phyloP scores from a whole-genome alignment of 2,888 invertebrate species.

The Oscheius sp. region DNA sequence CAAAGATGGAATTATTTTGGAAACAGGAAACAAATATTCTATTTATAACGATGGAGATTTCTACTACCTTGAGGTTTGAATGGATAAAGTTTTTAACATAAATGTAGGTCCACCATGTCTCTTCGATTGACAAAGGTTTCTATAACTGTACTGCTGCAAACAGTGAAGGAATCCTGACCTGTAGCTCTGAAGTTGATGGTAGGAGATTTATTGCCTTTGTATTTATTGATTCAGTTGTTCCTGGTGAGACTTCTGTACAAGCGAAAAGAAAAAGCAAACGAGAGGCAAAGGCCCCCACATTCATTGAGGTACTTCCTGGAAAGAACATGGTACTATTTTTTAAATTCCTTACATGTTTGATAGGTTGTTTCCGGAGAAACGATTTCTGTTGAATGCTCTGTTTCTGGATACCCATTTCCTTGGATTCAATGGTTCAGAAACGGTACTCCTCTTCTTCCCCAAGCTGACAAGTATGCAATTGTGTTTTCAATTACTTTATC shows the following conservation, averaged over 20 bases:
- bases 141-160: slow-evolving; percentile 70
- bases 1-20: slow-evolving; percentile 64
- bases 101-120: slow-evolving; percentile 66
- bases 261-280: slow-evolving; percentile 47
- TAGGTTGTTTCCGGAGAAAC: slow-evolving; percentile 56
- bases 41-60: slow-evolving; percentile 71
- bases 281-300: slow-evolving; percentile 56
- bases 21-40: slow-evolving; percentile 70
- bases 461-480: slow-evolving; percentile 42
- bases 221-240: slow-evolving; percentile 17
- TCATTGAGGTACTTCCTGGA: slow-evolving; percentile 68
- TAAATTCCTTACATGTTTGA: neutral
- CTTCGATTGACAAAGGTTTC: slow-evolving; percentile 63
- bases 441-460: slow-evolving; percentile 57
- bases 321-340: slow-evolving; percentile 41
- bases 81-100: neutral
- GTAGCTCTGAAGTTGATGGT: slow-evolving; percentile 62
- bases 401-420: slow-evolving; percentile 65
- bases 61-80: slow-evolving; percentile 68
- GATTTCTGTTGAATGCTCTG: slow-evolving; percentile 66
- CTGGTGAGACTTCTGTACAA: slow-evolving; percentile 41
- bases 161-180: slow-evolving; percentile 66
- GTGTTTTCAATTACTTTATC: neutral
- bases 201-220: neutral
- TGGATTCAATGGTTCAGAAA: slow-evolving; percentile 65